Conservation (phyloP, 2,797 vertebrate genomes). For the Manis pentadactyla region DNA sequence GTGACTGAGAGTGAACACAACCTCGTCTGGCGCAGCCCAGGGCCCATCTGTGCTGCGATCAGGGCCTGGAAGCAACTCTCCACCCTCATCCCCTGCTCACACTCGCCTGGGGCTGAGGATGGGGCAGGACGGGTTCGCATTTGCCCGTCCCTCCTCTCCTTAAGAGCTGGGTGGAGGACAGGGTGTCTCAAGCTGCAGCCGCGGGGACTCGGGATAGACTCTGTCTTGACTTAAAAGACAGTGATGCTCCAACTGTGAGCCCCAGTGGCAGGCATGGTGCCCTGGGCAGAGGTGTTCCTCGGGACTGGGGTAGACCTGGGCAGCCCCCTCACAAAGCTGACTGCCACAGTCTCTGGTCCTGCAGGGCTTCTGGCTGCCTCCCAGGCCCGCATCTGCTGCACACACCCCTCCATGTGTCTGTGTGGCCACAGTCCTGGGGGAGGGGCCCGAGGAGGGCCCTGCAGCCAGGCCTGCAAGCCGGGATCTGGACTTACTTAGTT, state of each 20-base stretch:
- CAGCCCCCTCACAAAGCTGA: neutral
- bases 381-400: conserved; percentile 78
- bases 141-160: neutral
- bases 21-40: neutral
- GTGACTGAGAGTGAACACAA: too few relatives aligned
- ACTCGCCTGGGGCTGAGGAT: neutral
- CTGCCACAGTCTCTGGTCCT: neutral
- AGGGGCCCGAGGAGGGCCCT: conserved; percentile 57
- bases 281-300: neutral
- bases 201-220: neutral
- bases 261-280: neutral
- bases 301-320: neutral
- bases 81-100: neutral
- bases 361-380: conserved; percentile 72
- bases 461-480: conserved; percentile 61
- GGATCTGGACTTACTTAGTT: conserved; percentile 81
- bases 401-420: conserved; percentile 75
- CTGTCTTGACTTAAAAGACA: conserved; percentile 18
- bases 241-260: neutral
- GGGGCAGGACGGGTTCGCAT: neutral
- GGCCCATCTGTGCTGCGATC: neutral
- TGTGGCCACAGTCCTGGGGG: conserved; percentile 71
- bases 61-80: neutral
- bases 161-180: neutral
- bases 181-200: neutral